Evolutionary conservation across 2,113 vertebrate genomes (phyloP).

Genomic region (Dendrocopos noguchii): DNA sequence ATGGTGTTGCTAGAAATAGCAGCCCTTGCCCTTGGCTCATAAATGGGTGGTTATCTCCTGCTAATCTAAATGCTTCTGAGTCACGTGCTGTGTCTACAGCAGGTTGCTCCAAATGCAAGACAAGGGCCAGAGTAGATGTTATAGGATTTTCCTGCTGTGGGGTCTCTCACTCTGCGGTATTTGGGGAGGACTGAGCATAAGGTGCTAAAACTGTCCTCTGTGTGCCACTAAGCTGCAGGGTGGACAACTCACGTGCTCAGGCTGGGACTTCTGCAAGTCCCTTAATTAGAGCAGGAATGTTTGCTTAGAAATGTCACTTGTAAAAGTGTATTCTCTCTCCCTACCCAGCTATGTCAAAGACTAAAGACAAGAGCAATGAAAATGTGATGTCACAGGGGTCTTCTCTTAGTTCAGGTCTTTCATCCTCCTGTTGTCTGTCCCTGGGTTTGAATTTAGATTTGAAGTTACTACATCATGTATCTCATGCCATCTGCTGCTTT

Average conservation of each 20-base stretch:
- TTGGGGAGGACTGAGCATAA: background rate
- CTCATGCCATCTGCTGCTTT: background rate
- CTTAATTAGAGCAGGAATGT: background rate
- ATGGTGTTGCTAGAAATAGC: slow-evolving; percentile 26
- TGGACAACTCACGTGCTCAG: background rate
- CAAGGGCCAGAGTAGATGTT: background rate
- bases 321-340: background rate
- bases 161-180: background rate
- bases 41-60: slow-evolving; percentile 30
- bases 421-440: background rate
- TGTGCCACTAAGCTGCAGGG: background rate
- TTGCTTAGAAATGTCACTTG: background rate
- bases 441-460: background rate
- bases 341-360: background rate
- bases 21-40: background rate
- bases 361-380: background rate
- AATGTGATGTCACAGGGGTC: background rate
- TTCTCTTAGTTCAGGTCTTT: background rate
- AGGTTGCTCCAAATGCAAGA: background rate
- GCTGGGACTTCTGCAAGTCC: background rate
- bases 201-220: background rate
- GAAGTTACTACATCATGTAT: background rate
- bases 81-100: slow-evolving; percentile 1
- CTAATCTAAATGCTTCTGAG: background rate
- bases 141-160: background rate